Base-by-base conservation (phyloP, 2,888 invertebrate genomes). In the Drosophila tripunctata region DNA sequence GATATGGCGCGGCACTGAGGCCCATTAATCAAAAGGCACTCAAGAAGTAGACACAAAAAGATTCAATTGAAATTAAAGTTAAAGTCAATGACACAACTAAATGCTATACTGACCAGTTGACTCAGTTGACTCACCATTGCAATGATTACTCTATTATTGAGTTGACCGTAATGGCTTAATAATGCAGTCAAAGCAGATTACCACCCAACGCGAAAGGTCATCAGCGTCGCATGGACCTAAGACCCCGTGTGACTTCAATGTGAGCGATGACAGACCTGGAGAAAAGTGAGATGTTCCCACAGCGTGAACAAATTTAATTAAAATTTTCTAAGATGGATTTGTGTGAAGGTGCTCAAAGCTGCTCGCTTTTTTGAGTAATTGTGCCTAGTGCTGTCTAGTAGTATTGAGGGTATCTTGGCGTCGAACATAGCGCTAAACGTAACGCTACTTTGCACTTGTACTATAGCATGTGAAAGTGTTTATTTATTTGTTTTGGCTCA, bases 211-310 rank as follows among this genome's bases (percentile, higher is more conserved):
- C 17, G 60, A 69, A 36, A 33, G 35, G 55, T 52, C 60, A 56
- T 69, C 56, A 50, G 52, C 30, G 33, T 36, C 22, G 33, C 24
- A 31, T 44, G 30, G 8, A 10, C 21, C 17, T 3, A 40, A 68
- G 50, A 8, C 40, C 12, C 41, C 58, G 72, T 65, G 74, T 17
- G 72, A 72, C 52, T 35, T 30, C 12, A 55, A 58, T 45, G 50
- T 31, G 62, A 44, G 64, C 22, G 51, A 41, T 58, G 74, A 38
- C 56, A 73, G 57, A 66, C 64, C 50, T 45, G 14, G 44, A 43
- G n/a, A 47, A 58, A 68, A 68, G 83, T 62, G 78, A 80, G 80
- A 80, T 62, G 72, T 72, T 72, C 65, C 80, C 75, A 75, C 69
- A 47, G 36, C 35, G n/a, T 36, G 44, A 45, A 45, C 56, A 51